Percentiles rank a stretch among this genome's conserved stretches.
Evolutionary conservation across 1,140 invertebrate species (phyloP).

Genomic region (Andricus grossulariae): DNA sequence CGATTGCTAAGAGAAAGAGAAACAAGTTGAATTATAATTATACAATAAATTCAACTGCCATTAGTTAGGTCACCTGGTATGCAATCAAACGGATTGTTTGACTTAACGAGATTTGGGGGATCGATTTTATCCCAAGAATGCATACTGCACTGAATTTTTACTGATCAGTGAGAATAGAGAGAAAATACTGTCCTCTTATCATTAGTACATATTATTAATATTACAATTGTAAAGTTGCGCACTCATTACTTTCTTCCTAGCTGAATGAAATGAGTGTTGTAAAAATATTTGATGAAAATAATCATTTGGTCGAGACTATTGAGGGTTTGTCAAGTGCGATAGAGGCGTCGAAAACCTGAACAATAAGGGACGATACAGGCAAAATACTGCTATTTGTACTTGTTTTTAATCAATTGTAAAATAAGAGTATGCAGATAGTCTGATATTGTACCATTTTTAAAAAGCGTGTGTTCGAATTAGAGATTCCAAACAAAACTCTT

Average conservation of each 20-base stretch:
- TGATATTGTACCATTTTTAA: too few relatives aligned
- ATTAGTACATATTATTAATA: constrained; percentile 5
- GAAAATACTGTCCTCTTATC: constrained; percentile 1
- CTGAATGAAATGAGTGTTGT: neutral
- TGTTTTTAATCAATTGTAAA: constrained; percentile 19
- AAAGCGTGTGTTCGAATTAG: too few relatives aligned
- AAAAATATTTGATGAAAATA: neutral
- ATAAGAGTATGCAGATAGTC: neutral
- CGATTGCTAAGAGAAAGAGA: neutral
- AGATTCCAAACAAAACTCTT: too few relatives aligned
- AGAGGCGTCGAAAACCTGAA: neutral
- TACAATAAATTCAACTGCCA: neutral
- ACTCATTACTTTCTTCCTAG: neutral
- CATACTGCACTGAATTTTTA: neutral
- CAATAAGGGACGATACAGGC: neutral
- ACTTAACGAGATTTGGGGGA: neutral
- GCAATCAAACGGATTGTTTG: neutral
- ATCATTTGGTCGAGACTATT: constrained; percentile 5
- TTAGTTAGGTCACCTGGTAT: neutral
- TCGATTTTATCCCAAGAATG: neutral
- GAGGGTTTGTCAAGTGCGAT: neutral
- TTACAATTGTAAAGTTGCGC: constrained; percentile 1
- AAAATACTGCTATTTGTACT: constrained; percentile 7
- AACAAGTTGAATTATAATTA: neutral
- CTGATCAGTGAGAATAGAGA: neutral